These are phyloP conservation scores for Gryon sp. DNA, from an alignment of 1,140 invertebrate genomes.

Conservation along the genomic window DNA sequence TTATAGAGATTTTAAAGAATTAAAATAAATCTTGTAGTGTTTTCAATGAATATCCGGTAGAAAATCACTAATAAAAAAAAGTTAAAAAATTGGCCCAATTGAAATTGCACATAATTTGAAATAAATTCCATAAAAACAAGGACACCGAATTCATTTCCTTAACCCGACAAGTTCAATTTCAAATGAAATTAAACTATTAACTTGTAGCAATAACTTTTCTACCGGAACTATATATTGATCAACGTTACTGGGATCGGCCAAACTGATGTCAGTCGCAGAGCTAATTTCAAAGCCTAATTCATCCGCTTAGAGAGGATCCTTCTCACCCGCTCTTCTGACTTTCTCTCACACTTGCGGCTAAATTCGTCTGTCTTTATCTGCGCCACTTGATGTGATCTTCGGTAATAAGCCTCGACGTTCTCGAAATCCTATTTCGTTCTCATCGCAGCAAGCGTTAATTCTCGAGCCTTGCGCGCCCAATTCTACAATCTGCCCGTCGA, in stretches of 20 bases:
- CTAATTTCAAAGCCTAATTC: slow-evolving; percentile 57
- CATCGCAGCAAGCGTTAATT: slow-evolving; percentile 65
- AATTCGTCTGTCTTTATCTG: slow-evolving; percentile 4
- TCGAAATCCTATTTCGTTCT: slow-evolving; percentile 68
- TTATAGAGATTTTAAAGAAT: too few relatives aligned
- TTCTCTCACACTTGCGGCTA: neutral
- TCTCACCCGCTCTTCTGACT: neutral
- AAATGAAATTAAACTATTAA: slow-evolving; percentile 43
- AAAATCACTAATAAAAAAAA: too few relatives aligned
- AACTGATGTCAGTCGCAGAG: slow-evolving; percentile 34
- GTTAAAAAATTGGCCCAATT: too few relatives aligned
- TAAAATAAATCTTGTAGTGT: too few relatives aligned
- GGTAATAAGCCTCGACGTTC: slow-evolving; percentile 54
- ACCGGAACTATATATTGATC: slow-evolving; percentile 12
- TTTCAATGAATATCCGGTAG: too few relatives aligned
- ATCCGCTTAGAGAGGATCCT: slow-evolving; percentile 38
- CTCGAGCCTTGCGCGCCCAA: slow-evolving; percentile 25
- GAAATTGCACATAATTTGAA: too few relatives aligned
- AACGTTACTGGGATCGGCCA: slow-evolving; percentile 29
- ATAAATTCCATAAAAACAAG: too few relatives aligned
- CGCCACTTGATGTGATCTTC: slow-evolving; percentile 51
- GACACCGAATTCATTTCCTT: slow-evolving; percentile 6
- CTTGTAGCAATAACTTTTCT: slow-evolving; percentile 30
- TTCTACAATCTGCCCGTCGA: slow-evolving; percentile 66
- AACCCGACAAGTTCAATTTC: slow-evolving; percentile 3